These are phyloP conservation scores for Phalera bucephala DNA, from an alignment of 2,888 invertebrate genomes.

Conservation along the genomic window DNA sequence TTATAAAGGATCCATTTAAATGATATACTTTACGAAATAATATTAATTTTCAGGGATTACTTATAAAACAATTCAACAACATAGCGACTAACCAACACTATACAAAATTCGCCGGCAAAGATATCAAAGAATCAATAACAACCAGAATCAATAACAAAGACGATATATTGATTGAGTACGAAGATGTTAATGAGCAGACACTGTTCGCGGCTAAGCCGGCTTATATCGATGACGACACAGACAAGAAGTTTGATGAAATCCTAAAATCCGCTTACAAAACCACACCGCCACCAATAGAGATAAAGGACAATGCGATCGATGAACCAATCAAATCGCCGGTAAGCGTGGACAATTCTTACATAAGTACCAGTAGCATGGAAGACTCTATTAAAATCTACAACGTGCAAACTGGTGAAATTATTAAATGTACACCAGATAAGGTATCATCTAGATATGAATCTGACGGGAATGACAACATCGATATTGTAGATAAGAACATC, in stretches of 20 bases:
- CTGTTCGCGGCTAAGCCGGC: constrained; percentile 64
- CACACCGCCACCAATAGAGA: constrained; percentile 34
- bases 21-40: constrained; percentile 12
- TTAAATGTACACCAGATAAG: constrained; percentile 76
- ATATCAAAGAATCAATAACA: constrained; percentile 53
- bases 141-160: constrained; percentile 54
- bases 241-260: constrained; percentile 70
- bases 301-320: constrained; percentile 36
- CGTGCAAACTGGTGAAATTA: constrained; percentile 76
- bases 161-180: constrained; percentile 70
- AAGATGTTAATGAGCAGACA: constrained; percentile 54
- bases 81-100: constrained; percentile 73
- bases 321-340: constrained; percentile 59
- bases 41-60: constrained; percentile 67
- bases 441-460: constrained; percentile 64
- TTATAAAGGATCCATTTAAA: neutral
- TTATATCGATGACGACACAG: constrained; percentile 63
- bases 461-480: constrained; percentile 68
- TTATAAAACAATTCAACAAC: constrained; percentile 74
- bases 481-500: constrained; percentile 65
- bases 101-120: constrained; percentile 56
- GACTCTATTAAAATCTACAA: constrained; percentile 81
- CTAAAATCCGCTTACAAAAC: constrained; percentile 56
- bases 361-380: constrained; percentile 75
- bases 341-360: constrained; percentile 61